A percentile compares a stretch with the other conserved stretches of the same genome.
These are phyloP conservation scores for Phrynocephalus vlangalii DNA, from an alignment of 2,797 vertebrate species.

Conservation along the genomic window DNA sequence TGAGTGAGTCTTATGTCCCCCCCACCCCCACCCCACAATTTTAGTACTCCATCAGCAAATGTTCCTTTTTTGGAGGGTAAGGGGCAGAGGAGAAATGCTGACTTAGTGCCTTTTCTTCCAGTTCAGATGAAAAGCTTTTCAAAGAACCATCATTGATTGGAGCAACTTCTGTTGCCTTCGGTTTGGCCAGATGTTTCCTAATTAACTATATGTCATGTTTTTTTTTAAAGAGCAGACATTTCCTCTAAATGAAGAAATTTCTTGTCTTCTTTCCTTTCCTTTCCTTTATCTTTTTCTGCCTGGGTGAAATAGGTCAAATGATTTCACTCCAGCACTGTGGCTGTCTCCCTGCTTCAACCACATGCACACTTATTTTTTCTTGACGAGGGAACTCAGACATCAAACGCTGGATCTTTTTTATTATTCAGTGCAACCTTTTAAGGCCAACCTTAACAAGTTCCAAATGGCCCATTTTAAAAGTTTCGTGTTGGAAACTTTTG, in stretches of 20 bases:
- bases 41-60: constrained; percentile 65
- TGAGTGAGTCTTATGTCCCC: background rate
- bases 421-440: constrained; percentile 63
- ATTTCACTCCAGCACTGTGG: constrained; percentile 61
- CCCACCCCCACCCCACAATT: constrained; percentile 26
- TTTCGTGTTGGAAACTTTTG: constrained; percentile 60
- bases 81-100: constrained; percentile 36
- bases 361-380: constrained; percentile 40
- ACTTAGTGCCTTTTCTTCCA: constrained; percentile 64
- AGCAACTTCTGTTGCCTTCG: constrained; percentile 68
- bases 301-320: constrained; percentile 61
- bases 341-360: constrained; percentile 5
- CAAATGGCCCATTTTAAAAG: constrained; percentile 64
- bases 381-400: constrained; percentile 68
- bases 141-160: constrained; percentile 66
- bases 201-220: constrained; percentile 69
- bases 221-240: constrained; percentile 52
- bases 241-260: constrained; percentile 62
- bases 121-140: constrained; percentile 67
- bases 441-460: constrained; percentile 59
- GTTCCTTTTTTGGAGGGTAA: background rate
- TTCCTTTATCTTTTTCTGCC: constrained; percentile 24
- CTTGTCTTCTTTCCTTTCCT: constrained; percentile 55
- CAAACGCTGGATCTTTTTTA: constrained; percentile 70
- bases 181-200: constrained; percentile 72